Evolutionary conservation across 2,113 vertebrate species (phyloP), one percentile per base, ranked within the genome.

Genomic region (Euleptes europaea): DNA sequence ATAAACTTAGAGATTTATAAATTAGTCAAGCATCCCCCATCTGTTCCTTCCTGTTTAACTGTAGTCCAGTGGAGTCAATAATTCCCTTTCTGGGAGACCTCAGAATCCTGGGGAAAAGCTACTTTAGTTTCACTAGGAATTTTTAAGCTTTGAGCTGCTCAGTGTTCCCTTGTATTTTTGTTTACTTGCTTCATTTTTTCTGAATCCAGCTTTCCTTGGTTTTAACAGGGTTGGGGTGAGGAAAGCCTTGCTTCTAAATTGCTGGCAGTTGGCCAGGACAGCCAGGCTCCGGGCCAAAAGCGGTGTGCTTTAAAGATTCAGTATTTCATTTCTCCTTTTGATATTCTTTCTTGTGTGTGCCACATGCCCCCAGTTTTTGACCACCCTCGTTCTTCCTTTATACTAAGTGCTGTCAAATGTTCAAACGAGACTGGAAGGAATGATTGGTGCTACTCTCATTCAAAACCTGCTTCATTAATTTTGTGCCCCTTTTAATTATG

Each of bases 231-330:
- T 87, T 85, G 72, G 84, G 90, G 65, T 70, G 90, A 92, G 91
- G 88, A 92, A 91, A 92, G 92, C 57, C 84, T 95, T 93, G 92
- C 88, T 94, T 91, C 88, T 0, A 0, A 42, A 87, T 82, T n/a
- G 13, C 80, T 95, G 94, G 94, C 92, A 40, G 82, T 78, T 86
- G 51, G 88, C 91, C 93, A 93, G 82, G 76, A 84, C 77, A 82
- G 71, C 88, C 0, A 0, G 91, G 90, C 90, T 88, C 44, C 38
- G 67, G n/a, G 93, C 92, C 93, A 92, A 86, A 88, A 91, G 49
- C 54, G 86, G 88, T 92, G 86, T 91, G 91, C 89, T 93, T 93
- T 91, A 94, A 94, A 93, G 86, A 86, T 91, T 69, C 90, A 93
- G 87, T 92, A 92, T 91, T 94, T 90, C 89, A 84, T 93, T 93